Conservation (phyloP, 2,113 vertebrate genomes). For the Arizona elegans region DNA sequence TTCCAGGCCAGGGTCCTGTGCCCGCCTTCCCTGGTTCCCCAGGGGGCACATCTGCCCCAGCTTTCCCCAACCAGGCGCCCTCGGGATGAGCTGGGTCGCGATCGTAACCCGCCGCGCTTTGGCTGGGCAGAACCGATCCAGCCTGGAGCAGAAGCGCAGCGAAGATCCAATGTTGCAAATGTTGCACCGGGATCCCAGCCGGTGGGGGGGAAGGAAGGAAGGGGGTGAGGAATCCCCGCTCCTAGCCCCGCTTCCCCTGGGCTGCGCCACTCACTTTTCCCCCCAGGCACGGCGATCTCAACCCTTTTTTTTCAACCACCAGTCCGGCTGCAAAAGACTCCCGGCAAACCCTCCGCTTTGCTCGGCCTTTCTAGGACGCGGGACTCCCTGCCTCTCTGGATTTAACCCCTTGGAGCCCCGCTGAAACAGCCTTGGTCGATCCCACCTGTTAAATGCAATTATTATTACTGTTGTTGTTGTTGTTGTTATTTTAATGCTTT, state of each 20-base stretch:
- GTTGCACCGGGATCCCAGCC: background rate
- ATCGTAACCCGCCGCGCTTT: background rate
- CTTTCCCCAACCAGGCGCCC: background rate
- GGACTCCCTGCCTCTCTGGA: background rate
- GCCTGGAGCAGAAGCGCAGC: background rate
- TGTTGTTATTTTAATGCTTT: background rate
- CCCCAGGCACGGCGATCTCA: background rate
- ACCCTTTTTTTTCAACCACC: accelerated
- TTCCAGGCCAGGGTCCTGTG: background rate
- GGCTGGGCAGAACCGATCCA: background rate
- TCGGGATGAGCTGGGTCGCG: background rate
- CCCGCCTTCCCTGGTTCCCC: background rate
- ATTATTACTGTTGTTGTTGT: too few species aligned
- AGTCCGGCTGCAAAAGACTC: background rate
- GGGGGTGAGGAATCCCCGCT: background rate
- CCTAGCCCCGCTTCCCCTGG: background rate
- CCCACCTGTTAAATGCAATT: background rate
- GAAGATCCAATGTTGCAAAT: background rate
- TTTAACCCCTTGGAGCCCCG: background rate
- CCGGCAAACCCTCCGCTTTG: background rate
- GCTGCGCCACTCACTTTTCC: background rate
- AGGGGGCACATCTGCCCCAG: background rate
- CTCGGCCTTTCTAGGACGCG: background rate
- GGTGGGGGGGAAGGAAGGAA: too few species aligned
- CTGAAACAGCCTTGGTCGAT: background rate